These are phyloP conservation scores for Anguilla pacifica DNA, from an alignment of 2,797 vertebrate species.

Conservation along the genomic window DNA sequence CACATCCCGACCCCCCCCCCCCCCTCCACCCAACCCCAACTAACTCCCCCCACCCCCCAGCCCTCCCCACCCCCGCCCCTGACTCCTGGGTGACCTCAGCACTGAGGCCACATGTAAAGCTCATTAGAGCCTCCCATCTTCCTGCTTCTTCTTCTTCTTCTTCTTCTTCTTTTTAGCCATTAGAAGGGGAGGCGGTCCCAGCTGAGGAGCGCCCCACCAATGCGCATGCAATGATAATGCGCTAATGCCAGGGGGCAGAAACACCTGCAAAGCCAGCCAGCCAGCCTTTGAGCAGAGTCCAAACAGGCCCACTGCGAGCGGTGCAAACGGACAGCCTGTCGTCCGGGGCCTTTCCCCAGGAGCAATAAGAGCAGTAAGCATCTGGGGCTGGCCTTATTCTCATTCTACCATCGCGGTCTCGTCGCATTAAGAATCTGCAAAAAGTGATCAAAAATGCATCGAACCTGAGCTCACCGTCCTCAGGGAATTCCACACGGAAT, in stretches of 20 bases:
- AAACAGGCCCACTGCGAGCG: background rate
- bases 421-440: background rate
- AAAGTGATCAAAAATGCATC: background rate
- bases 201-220: background rate
- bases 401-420: background rate
- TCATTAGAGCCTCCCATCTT: background rate
- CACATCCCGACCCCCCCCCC: background rate
- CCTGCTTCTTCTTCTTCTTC: background rate
- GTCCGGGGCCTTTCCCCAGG: background rate
- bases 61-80: background rate
- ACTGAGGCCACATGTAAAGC: constrained; percentile 21
- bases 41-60: background rate
- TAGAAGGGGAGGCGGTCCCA: background rate
- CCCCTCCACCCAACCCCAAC: background rate
- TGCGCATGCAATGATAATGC: background rate
- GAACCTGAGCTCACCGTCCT: background rate
- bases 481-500: background rate
- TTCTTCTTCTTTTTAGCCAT: background rate
- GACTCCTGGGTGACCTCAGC: background rate
- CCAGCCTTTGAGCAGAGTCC: background rate
- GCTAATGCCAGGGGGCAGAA: background rate
- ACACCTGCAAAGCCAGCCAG: background rate
- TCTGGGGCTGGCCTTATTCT: background rate
- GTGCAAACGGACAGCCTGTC: background rate
- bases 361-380: background rate